These are phyloP conservation scores for Xestia rhomboidea DNA, from an alignment of 2,888 invertebrate genomes.

Conservation along the genomic window DNA sequence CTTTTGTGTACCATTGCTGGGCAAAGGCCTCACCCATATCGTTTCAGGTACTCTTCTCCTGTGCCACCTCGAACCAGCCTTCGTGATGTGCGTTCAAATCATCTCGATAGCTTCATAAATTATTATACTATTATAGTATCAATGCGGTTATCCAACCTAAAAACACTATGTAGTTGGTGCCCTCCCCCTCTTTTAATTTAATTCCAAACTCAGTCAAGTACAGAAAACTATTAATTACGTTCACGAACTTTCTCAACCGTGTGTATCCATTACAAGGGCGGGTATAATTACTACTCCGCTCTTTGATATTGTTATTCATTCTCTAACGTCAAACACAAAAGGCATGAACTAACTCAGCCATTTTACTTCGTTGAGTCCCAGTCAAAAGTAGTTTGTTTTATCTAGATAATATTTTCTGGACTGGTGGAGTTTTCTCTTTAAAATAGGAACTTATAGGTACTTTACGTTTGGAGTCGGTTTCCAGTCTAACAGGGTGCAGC, in stretches of 20 bases:
- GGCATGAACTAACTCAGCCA: constrained; percentile 34
- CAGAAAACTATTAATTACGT: constrained; percentile 4
- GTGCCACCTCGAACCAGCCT: too few relatives aligned
- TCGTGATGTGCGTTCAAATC: too few relatives aligned
- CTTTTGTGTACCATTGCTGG: too few relatives aligned
- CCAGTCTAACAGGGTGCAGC: too few relatives aligned
- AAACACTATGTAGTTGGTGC: not conserved
- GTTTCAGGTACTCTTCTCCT: too few relatives aligned
- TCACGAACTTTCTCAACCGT: constrained; percentile 54
- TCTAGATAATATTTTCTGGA: not conserved
- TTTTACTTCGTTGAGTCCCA: constrained; percentile 2
- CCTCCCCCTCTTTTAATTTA: not conserved
- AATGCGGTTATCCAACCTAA: not conserved
- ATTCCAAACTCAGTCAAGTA: constrained; percentile 14
- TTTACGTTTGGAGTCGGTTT: too few relatives aligned
- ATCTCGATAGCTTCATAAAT: not conserved
- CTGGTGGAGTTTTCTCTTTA: not conserved
- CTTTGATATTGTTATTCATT: constrained; percentile 80
- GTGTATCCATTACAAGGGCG: constrained; percentile 62
- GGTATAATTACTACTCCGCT: constrained; percentile 74
- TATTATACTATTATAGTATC: not conserved
- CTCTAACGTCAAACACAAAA: constrained; percentile 74
- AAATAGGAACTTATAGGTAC: not conserved
- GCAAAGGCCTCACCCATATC: too few relatives aligned
- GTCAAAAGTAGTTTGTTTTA: constrained; percentile 4